These are phyloP conservation scores for Volucella inanis DNA, from an alignment of 2,888 invertebrate genomes.

Conservation along the genomic window DNA sequence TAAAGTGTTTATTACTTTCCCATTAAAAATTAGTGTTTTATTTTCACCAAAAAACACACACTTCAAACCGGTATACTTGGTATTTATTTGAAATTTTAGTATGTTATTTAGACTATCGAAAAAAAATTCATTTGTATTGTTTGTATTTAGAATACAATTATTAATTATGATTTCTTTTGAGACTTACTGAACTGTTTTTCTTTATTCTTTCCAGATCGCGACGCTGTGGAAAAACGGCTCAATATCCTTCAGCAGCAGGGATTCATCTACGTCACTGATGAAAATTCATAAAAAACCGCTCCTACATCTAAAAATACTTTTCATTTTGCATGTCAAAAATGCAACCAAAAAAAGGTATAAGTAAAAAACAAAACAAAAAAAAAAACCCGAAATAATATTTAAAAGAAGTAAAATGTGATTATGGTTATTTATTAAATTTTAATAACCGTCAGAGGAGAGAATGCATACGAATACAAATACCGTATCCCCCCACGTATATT, in stretches of 20 bases:
- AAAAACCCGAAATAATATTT: conserved; percentile 9
- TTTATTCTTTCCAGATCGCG: conserved; percentile 89
- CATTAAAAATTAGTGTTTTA: too few relatives aligned
- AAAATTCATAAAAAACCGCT: conserved; percentile 79
- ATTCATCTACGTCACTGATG: conserved; percentile 87
- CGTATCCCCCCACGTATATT: conserved; percentile 59
- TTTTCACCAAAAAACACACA: too few relatives aligned
- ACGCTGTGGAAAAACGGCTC: conserved; percentile 97
- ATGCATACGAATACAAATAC: conserved; percentile 40
- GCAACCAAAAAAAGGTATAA: conserved; percentile 32
- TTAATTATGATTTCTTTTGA: not conserved
- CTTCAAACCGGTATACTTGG: too few relatives aligned
- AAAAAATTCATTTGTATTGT: too few relatives aligned
- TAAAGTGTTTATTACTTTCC: too few relatives aligned
- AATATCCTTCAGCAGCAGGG: conserved; percentile 92
- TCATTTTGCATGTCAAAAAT: conserved; percentile 42
- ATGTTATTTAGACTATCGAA: too few relatives aligned
- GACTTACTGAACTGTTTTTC: not conserved
- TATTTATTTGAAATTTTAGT: too few relatives aligned
- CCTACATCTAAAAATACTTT: conserved; percentile 4
- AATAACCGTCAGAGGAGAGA: conserved; percentile 59
- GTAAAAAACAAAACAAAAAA: conserved; percentile 32
- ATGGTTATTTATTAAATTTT: conserved; percentile 72
- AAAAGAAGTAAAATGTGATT: conserved; percentile 67
- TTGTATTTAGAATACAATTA: too few relatives aligned